Evolutionary conservation across 2,113 vertebrate species (phyloP).

Genomic region (Salvelinus namaycush): DNA sequence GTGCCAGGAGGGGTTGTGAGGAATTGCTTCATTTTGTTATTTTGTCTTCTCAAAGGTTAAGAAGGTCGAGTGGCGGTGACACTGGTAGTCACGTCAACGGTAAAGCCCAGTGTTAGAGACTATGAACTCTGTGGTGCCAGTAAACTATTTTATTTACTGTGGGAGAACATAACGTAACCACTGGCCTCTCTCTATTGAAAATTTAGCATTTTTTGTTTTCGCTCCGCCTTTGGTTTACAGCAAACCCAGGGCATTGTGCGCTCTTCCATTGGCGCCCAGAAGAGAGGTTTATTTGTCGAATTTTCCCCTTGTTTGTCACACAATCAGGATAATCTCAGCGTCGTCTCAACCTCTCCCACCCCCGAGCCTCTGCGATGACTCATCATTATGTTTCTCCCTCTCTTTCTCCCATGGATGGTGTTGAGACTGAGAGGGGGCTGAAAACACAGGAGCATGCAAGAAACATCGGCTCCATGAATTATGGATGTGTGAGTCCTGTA

Average conservation of each 20-base stretch:
- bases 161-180: background rate
- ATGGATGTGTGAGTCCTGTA: constrained; percentile 6
- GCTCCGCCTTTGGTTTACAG: background rate
- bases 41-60: constrained; percentile 11
- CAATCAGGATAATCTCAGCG: background rate
- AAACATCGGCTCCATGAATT: constrained; percentile 16
- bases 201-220: background rate
- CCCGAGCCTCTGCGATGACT: constrained; percentile 18
- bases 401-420: background rate
- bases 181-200: background rate
- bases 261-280: constrained; percentile 3
- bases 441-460: background rate
- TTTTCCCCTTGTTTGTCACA: background rate
- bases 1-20: constrained; percentile 52
- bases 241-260: background rate
- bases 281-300: constrained; percentile 11
- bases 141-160: background rate
- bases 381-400: background rate
- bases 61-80: constrained; percentile 18
- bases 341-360: background rate
- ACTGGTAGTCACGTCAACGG: background rate
- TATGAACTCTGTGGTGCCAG: background rate
- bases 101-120: constrained; percentile 2
- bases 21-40: constrained; percentile 42
- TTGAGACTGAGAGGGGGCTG: constrained; percentile 9